Base-by-base conservation (phyloP, 2,888 invertebrate genomes). In the Acronicta aceris region DNA sequence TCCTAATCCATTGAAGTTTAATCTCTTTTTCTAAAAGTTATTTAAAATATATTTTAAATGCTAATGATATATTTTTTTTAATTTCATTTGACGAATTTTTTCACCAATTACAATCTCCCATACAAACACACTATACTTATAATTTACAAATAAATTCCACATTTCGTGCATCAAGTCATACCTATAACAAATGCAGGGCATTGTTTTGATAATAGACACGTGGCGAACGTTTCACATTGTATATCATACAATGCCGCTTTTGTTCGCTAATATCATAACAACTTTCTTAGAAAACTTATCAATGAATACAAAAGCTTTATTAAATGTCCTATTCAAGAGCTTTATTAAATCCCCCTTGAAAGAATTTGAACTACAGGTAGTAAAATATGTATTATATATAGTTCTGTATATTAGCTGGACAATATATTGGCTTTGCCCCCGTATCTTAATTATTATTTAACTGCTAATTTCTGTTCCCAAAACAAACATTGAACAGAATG, bases 131-230 rank as follows among this genome's bases (percentile, higher is more conserved):
- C 7, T 3, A 4, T 30, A 41, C 27, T 8, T 12, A 5, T 21
- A 12, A 10, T 33, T 13, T 5, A 36, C 10, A 9, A 27, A 10
- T n/a, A 21, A 17, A 30, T 38, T 55, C 36, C 45, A 38, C 49
- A 17, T 8, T 53, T 74, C 27, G 25, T 63, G 62, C 13, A 59
- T 27, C 71, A 38, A 43, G 42, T 62, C 10, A 57, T 10, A 59
- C 17, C 42, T 33, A 21, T 50, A 21, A 40, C 36, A n/a, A n/a
- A 41, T 59, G 57, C 50, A 46, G 41, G 27, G 16, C 47, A 62
- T 61, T 68, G 71, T 74, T 58, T 69, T 59, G 60, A 17, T 64
- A 60, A 65, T 55, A 67, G 58, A 67, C n/a, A 41, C 15, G n/a
- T 57, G 10, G n/a, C 50, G 38, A 65, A 1, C 48, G 9, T 16